These are phyloP conservation scores for Dicrurus megarhynchus DNA, from an alignment of 2,113 vertebrate species.

Conservation along the genomic window DNA sequence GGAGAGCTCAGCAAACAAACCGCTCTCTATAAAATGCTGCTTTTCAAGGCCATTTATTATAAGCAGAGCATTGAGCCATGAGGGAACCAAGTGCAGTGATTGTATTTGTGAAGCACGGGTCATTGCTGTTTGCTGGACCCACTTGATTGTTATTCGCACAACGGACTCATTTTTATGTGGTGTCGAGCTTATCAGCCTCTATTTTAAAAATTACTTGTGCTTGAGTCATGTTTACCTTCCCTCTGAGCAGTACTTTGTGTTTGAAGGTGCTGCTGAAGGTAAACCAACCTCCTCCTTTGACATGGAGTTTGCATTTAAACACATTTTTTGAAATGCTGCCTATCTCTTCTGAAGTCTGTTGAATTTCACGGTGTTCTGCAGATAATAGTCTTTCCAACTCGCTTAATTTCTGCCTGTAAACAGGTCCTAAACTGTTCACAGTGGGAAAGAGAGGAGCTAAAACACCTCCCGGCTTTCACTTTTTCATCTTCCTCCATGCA, in stretches of 20 bases:
- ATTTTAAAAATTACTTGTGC: background rate
- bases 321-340: rapidly evolving
- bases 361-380: background rate
- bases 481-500: background rate
- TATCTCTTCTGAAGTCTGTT: background rate
- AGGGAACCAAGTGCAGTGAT: background rate
- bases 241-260: background rate
- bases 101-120: background rate
- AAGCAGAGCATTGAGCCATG: background rate
- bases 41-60: background rate
- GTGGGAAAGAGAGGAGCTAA: background rate
- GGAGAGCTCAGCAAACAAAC: background rate
- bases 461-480: background rate
- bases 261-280: background rate
- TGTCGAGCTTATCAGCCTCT: background rate
- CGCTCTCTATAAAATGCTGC: background rate
- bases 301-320: background rate
- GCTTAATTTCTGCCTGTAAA: background rate
- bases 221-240: background rate
- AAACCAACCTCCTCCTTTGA: background rate
- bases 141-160: background rate
- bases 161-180: background rate
- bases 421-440: background rate
- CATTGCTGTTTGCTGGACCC: background rate
- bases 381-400: background rate